Conservation (phyloP, 2,797 vertebrate species). For the Pempheris klunzingeri region DNA sequence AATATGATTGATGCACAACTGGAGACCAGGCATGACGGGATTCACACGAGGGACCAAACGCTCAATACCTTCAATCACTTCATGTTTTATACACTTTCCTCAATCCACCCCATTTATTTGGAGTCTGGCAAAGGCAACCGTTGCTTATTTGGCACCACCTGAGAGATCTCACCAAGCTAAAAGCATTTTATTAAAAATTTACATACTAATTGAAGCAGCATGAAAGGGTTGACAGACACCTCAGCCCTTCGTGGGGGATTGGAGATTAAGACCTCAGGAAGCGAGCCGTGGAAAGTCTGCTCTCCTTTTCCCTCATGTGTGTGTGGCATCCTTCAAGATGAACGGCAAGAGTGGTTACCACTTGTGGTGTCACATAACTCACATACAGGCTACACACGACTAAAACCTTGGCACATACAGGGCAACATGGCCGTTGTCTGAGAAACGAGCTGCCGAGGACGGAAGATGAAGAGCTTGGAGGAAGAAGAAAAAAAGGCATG, state of each 20-base stretch:
- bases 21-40: conserved; percentile 40
- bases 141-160: conserved; percentile 60
- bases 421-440: conserved; percentile 9
- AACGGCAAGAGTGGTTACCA: neutral
- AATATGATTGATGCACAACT: conserved; percentile 50
- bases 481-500: neutral
- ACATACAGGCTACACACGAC: neutral
- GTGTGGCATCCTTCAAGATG: conserved; percentile 21
- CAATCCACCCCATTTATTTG: conserved; percentile 45
- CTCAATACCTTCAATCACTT: conserved; percentile 63
- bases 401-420: conserved; percentile 15
- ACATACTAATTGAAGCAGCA: conserved; percentile 77
- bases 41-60: conserved; percentile 32
- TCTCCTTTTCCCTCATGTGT: conserved; percentile 17
- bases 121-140: conserved; percentile 44
- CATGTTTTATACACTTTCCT: conserved; percentile 41
- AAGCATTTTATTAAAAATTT: conserved; percentile 68
- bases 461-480: conserved; percentile 12
- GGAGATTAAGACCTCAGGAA: conserved; percentile 69
- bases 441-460: conserved; percentile 8
- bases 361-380: conserved; percentile 29
- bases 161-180: conserved; percentile 64
- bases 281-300: conserved; percentile 33
- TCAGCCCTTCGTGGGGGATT: conserved; percentile 51
- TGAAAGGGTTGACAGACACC: conserved; percentile 65